Evolutionary conservation across 2,888 invertebrate genomes (phyloP).

Genomic region (Synergus umbraculus): DNA sequence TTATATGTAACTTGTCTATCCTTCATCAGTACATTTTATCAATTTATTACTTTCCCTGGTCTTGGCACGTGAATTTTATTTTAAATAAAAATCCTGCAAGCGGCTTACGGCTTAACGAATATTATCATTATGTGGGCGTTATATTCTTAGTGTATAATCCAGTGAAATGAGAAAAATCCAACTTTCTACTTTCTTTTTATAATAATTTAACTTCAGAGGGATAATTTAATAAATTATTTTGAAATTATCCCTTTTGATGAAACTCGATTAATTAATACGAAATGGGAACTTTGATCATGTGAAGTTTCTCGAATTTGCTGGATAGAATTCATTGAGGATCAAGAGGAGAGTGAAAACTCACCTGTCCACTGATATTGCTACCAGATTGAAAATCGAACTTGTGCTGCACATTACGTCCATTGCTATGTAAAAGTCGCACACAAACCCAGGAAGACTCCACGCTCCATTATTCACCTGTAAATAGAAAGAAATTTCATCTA

Average conservation of each 20-base stretch:
- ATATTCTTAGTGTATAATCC: not conserved
- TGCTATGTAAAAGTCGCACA: conserved; percentile 98
- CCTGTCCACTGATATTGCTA: conserved; percentile 99
- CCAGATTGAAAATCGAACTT: conserved; percentile 98
- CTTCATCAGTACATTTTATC: not conserved
- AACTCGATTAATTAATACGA: not conserved
- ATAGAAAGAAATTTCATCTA: conserved; percentile 58
- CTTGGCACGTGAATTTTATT: not conserved
- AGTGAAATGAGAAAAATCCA: not conserved
- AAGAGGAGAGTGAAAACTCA: conserved; percentile 76
- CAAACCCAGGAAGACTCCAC: conserved; percentile 93
- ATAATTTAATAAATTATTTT: not conserved
- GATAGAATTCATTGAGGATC: not conserved
- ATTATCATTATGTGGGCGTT: not conserved
- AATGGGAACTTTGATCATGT: conserved; percentile 8
- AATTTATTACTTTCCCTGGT: not conserved
- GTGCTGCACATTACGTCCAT: conserved; percentile 99
- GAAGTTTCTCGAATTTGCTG: too few relatives aligned
- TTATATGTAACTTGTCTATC: not conserved
- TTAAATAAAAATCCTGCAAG: not conserved
- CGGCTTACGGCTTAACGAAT: not conserved
- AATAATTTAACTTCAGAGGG: too few relatives aligned
- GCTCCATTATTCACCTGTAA: conserved; percentile 88
- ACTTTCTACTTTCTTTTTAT: not conserved
- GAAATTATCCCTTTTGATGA: not conserved